These are phyloP conservation scores for Quadroppia sp. DNA, from an alignment of 2,888 invertebrate genomes.

Conservation along the genomic window DNA sequence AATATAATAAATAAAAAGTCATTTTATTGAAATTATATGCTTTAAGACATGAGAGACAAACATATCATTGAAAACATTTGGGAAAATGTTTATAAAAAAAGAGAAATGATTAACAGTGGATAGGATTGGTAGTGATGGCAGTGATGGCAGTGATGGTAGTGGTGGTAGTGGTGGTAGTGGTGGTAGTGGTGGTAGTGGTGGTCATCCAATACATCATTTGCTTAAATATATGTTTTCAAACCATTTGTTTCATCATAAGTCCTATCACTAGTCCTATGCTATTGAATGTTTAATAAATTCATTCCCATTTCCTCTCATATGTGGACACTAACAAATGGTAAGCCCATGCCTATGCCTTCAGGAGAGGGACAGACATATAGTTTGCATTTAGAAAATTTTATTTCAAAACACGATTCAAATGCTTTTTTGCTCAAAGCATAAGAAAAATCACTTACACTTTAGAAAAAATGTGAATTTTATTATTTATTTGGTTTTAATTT, in stretches of 20 bases:
- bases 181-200: too few species aligned
- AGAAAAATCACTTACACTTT: not conserved
- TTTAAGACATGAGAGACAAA: not conserved
- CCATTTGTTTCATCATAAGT: not conserved
- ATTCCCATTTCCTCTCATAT: not conserved
- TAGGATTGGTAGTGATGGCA: too few species aligned
- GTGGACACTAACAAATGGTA: not conserved
- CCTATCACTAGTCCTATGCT: not conserved
- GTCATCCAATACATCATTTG: too few species aligned
- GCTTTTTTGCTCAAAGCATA: not conserved
- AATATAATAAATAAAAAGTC: not conserved
- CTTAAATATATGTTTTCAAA: too few species aligned
- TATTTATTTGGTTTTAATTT: constrained; percentile 23
- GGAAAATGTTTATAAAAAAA: too few species aligned
- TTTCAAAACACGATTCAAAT: not conserved
- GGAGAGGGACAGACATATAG: not conserved
- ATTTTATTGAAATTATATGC: not conserved
- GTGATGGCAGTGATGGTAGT: too few species aligned
- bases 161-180: too few species aligned
- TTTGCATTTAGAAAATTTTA: not conserved
- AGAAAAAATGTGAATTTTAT: not conserved
- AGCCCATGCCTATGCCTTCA: not conserved
- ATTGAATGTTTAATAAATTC: not conserved
- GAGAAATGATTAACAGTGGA: too few species aligned
- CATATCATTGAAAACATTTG: not conserved